These are phyloP conservation scores for Pituophis catenifer DNA, from an alignment of 2,113 vertebrate genomes.

Conservation along the genomic window DNA sequence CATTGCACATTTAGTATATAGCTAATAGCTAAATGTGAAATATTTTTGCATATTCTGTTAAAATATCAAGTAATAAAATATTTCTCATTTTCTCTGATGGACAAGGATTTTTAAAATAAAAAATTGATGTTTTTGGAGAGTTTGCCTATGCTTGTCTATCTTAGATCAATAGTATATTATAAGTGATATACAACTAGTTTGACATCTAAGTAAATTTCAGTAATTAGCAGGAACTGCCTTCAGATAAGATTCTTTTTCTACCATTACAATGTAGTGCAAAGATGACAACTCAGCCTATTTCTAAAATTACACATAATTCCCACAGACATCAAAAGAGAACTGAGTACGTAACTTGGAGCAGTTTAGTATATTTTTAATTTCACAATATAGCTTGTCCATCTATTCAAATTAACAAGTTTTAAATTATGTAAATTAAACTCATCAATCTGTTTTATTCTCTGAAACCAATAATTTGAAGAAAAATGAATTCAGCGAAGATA, in stretches of 20 bases:
- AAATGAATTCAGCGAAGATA: neutral
- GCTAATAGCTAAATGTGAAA: neutral
- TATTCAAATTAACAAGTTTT: constrained; percentile 15
- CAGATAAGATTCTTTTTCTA: neutral
- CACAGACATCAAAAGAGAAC: constrained; percentile 18
- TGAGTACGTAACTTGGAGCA: neutral
- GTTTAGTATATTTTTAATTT: constrained; percentile 3
- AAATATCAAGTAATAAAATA: neutral
- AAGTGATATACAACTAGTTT: neutral
- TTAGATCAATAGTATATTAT: neutral
- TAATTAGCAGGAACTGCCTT: neutral
- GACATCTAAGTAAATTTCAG: neutral
- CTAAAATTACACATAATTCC: neutral
- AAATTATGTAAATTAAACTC: constrained; percentile 18
- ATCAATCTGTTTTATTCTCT: constrained; percentile 9
- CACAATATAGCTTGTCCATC: neutral
- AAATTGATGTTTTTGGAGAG: neutral
- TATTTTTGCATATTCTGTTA: neutral
- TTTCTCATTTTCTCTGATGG: neutral
- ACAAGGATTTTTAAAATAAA: neutral
- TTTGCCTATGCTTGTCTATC: neutral
- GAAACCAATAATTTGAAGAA: neutral
- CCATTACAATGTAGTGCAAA: neutral
- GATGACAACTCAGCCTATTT: neutral
- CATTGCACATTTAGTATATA: neutral